phyloP scores from a whole-genome alignment of 2,113 vertebrate genomes.

The Psammodynastes pulverulentus region DNA sequence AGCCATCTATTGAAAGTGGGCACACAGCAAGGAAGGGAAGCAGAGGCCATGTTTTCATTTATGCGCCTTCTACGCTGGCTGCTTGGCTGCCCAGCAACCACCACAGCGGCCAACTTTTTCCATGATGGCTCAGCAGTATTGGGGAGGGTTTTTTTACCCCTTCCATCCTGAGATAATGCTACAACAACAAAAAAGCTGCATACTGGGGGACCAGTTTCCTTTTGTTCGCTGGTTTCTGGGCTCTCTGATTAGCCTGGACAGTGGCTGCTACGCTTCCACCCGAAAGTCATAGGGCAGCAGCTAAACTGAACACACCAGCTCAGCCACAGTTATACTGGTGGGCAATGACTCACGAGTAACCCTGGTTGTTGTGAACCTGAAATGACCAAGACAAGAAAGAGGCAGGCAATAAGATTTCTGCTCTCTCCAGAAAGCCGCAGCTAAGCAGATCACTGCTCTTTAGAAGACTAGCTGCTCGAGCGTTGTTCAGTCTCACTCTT shows the following conservation, averaged over 20 bases:
- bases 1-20: not conserved
- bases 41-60: not conserved
- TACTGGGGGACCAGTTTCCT: not conserved
- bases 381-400: not conserved
- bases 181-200: not conserved
- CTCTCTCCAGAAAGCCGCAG: not conserved
- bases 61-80: not conserved
- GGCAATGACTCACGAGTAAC: not conserved
- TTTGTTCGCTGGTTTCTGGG: not conserved
- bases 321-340: not conserved
- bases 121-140: not conserved
- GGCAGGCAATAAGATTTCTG: not conserved
- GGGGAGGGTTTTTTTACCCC: not conserved
- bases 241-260: not conserved
- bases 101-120: not conserved
- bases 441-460: not conserved
- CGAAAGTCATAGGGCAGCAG: not conserved
- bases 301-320: not conserved
- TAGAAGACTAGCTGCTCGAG: not conserved
- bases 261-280: not conserved
- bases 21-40: not conserved
- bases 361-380: not conserved
- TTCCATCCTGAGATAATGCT: not conserved
- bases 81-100: not conserved
- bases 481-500: not conserved